Evolutionary conservation across 2,113 vertebrate genomes (phyloP).

Genomic region (Limanda limanda): DNA sequence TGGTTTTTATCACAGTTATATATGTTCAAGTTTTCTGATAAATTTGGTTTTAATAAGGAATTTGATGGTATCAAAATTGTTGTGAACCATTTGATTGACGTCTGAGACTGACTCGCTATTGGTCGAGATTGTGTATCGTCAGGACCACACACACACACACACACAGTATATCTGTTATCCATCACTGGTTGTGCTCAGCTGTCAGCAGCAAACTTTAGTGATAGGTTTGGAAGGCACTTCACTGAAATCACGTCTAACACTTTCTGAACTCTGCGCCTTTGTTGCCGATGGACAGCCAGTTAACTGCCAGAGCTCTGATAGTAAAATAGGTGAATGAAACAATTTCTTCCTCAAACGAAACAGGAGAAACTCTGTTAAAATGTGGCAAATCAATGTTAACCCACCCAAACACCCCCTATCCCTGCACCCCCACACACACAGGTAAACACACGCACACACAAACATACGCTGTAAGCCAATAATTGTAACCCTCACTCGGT

Average conservation of each 20-base stretch:
- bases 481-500: slow-evolving; percentile 70
- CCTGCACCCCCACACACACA: slow-evolving; percentile 22
- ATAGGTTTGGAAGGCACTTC: not conserved
- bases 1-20: too few species aligned
- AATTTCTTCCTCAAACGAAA: slow-evolving; percentile 17
- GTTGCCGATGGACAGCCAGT: slow-evolving; percentile 16
- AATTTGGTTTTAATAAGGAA: too few species aligned
- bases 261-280: slow-evolving; percentile 1
- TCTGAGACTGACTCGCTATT: too few species aligned
- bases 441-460: slow-evolving; percentile 25
- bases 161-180: not conserved
- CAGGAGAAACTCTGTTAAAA: not conserved
- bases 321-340: slow-evolving; percentile 32
- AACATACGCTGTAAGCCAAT: slow-evolving; percentile 39
- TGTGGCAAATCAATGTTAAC: not conserved
- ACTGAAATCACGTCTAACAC: slow-evolving; percentile 18
- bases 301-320: not conserved
- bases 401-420: slow-evolving; percentile 1
- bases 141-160: too few species aligned
- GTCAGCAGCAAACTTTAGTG: slow-evolving; percentile 17
- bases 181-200: not conserved
- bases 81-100: too few species aligned
- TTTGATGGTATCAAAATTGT: too few species aligned
- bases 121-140: too few species aligned
- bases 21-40: too few species aligned